Percentiles rank a stretch among this genome's conserved stretches.
Evolutionary conservation across 1,140 invertebrate species (phyloP).

Genomic region (Euura saliciscinereae): DNA sequence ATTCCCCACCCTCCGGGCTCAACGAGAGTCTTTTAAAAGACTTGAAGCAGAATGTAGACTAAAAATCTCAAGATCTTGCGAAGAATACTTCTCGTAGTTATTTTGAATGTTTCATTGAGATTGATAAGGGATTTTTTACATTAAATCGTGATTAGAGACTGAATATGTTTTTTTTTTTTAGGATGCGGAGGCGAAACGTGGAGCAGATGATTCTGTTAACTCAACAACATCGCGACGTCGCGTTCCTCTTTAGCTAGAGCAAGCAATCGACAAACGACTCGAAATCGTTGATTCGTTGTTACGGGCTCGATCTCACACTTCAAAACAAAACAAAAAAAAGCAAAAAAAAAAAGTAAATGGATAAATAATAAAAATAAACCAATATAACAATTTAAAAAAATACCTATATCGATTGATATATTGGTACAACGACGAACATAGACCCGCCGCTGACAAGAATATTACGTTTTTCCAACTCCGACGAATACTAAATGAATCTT

Average conservation of each 20-base stretch:
- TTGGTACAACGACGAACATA: background rate
- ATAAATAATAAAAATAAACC: too few relatives aligned
- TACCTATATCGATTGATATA: background rate
- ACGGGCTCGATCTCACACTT: constrained; percentile 46
- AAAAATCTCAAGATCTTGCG: too few relatives aligned
- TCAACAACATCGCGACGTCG: constrained; percentile 46
- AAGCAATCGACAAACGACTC: background rate
- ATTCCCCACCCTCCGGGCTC: too few relatives aligned
- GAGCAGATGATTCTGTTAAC: constrained; percentile 50
- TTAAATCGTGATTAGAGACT: background rate
- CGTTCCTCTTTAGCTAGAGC: constrained; percentile 50
- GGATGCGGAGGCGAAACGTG: constrained; percentile 50
- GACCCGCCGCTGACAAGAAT: background rate
- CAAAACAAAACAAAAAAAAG: constrained; percentile 5
- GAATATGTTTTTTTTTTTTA: constrained; percentile 34
- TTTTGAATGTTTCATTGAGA: too few relatives aligned
- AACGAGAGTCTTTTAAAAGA: too few relatives aligned
- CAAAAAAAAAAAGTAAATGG: constrained; percentile 37
- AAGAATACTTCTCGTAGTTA: too few relatives aligned
- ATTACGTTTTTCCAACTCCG: background rate
- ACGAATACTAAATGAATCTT: background rate
- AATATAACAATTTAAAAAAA: too few relatives aligned
- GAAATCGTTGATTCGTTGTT: background rate
- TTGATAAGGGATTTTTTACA: background rate
- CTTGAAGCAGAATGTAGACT: too few relatives aligned